These are phyloP conservation scores for Sorex maritimensis DNA, from an alignment of 2,797 vertebrate genomes.

Conservation along the genomic window DNA sequence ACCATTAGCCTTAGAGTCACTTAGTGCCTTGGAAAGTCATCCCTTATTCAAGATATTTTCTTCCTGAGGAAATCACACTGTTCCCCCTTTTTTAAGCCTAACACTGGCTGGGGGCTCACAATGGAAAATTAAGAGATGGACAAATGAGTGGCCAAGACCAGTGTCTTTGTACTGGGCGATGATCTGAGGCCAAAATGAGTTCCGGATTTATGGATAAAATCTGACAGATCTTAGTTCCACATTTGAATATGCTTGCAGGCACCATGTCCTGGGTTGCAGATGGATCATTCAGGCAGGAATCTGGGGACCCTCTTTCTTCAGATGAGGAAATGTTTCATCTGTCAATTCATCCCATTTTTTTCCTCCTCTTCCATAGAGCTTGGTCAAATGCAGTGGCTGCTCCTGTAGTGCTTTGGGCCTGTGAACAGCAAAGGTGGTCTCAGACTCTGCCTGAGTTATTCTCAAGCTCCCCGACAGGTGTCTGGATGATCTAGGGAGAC, in stretches of 20 bases:
- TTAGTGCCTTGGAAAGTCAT: conserved; percentile 40
- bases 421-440: not conserved
- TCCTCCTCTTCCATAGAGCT: not conserved
- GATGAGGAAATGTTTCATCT: not conserved
- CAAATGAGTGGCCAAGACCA: not conserved
- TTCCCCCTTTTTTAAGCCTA: conserved; percentile 34
- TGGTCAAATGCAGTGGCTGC: not conserved
- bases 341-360: not conserved
- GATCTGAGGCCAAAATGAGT: conserved; percentile 66
- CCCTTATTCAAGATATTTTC: conserved; percentile 63
- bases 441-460: not conserved
- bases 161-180: conserved; percentile 26
- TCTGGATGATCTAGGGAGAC: not conserved
- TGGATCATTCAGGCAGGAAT: not conserved
- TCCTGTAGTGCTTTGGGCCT: not conserved
- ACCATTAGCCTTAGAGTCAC: conserved; percentile 16
- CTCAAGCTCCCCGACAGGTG: not conserved
- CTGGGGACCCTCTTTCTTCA: not conserved
- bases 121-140: conserved; percentile 59
- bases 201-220: conserved; percentile 62
- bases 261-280: not conserved
- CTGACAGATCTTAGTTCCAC: conserved; percentile 1
- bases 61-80: not conserved
- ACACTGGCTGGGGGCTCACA: conserved; percentile 23
- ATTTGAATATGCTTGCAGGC: not conserved